Base-by-base conservation (phyloP, 53 echinoderm and acorn worm species). In the Echinarachnius parma region DNA sequence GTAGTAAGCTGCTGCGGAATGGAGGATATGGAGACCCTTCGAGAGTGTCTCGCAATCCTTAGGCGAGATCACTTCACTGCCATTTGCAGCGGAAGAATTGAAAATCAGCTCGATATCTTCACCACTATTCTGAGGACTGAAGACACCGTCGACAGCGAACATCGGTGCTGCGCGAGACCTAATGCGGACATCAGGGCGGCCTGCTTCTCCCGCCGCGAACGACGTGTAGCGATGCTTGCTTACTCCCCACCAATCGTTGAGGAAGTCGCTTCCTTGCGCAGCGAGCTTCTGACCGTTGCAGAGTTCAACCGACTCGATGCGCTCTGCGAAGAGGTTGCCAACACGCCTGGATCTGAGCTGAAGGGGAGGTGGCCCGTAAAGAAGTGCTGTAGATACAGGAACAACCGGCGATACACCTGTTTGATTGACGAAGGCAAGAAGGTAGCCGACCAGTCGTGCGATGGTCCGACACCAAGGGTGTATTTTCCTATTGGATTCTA, bases 141-240 rank as follows among this genome's bases (percentile, higher is more conserved):
- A n/a, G 67, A 49, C 9, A 48, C 48, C 5, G 49, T 67, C 18
- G 34, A 67, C 31, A 20, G 31, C 10, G 49, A 48, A 1, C 48
- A 67, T 21, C 48, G 67, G 21, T 67, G 67, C 31, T 67, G 67
- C 34, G 14, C 49, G 67, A 48, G 67, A 49, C 67, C 49, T 7
- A 48, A 67, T 4, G 48, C 67, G 7, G 67, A 67, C 26, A 49
- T 67, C 23, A 27, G 67, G 22, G 67, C 67, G 16, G 67, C 67
- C 0, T 67, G 67, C 49, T 67, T 67, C 49, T 48, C 67, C 9
- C 67, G 67, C 16, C 5, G 28, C 21, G 50, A 30, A 7, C 15
- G 67, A 1, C 30, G 49, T 16, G 67, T 48, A 2, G 67, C 67
- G 9, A 67, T 67, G 67, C 31, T 67, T n/a, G 19, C 67, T 2